Percentiles rank a stretch among this genome's conserved stretches.
phyloP scores from a whole-genome alignment of 2,797 vertebrate species.

The Triplophysa bombifrons region DNA sequence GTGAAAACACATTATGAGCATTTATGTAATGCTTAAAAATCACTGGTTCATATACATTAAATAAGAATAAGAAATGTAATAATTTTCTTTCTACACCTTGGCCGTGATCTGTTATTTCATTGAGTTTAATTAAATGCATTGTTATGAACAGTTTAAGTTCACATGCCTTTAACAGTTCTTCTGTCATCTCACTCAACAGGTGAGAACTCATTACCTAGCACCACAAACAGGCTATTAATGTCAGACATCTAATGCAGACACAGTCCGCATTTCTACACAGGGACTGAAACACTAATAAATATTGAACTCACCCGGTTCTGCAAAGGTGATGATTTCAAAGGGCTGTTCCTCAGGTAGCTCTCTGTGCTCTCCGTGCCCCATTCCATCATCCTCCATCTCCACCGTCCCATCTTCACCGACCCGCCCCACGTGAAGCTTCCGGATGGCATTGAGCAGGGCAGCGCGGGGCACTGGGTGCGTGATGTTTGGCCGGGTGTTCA shows the following conservation, averaged over 20 bases:
- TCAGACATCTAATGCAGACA: slow-evolving; percentile 5
- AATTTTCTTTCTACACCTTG: too few relatives aligned
- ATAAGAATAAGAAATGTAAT: too few relatives aligned
- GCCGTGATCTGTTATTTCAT: too few relatives aligned
- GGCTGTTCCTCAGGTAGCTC: slow-evolving; percentile 82
- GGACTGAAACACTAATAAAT: slow-evolving; percentile 22
- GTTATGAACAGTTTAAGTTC: too few relatives aligned
- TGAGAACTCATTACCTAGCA: slow-evolving; percentile 16
- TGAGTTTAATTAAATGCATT: too few relatives aligned
- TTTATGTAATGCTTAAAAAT: too few relatives aligned
- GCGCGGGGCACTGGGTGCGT: slow-evolving; percentile 90
- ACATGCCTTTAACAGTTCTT: background rate
- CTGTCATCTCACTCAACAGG: slow-evolving; percentile 4
- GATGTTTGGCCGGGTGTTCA: slow-evolving; percentile 91
- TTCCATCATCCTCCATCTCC: slow-evolving; percentile 87
- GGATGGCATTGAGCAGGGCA: slow-evolving; percentile 91
- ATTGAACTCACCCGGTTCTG: slow-evolving; percentile 87
- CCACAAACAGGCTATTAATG: slow-evolving; percentile 16
- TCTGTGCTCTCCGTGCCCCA: slow-evolving; percentile 64
- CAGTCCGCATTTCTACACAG: background rate
- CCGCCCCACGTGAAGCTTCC: slow-evolving; percentile 89
- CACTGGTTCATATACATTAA: too few relatives aligned
- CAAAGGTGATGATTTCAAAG: slow-evolving; percentile 94
- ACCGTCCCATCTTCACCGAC: slow-evolving; percentile 88
- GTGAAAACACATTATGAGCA: too few relatives aligned